Conservation (phyloP, 2,888 invertebrate species). For the Cepaea hortensis region DNA sequence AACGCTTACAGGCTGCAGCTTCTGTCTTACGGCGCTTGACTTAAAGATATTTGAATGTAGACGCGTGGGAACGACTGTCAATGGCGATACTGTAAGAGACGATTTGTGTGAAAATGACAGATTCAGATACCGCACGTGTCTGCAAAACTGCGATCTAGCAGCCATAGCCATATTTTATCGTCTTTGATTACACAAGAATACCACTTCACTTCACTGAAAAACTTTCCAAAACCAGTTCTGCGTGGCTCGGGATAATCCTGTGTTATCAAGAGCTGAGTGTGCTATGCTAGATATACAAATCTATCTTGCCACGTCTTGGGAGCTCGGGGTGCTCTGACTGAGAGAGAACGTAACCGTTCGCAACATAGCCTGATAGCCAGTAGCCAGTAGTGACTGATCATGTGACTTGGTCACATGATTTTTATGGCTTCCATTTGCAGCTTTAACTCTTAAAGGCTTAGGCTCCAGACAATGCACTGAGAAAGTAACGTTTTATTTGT, state of each 20-base stretch:
- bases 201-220: background rate
- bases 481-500: too few relatives aligned
- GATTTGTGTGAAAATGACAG: background rate
- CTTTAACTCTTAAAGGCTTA: background rate
- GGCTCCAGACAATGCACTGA: too few relatives aligned
- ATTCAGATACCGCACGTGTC: background rate
- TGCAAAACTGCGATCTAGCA: background rate
- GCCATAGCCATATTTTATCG: slow-evolving; percentile 6
- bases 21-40: background rate
- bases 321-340: background rate
- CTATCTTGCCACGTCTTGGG: background rate
- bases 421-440: background rate
- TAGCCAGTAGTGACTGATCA: background rate
- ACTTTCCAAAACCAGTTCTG: background rate
- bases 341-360: background rate
- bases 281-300: background rate
- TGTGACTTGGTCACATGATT: slow-evolving; percentile 17
- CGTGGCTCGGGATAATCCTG: background rate
- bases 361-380: background rate
- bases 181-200: background rate
- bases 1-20: background rate
- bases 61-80: background rate
- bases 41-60: background rate
- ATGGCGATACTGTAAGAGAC: background rate
- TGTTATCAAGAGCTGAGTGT: background rate